These are phyloP conservation scores for Dicrostonyx torquatus DNA, from an alignment of 2,797 vertebrate species.

Conservation along the genomic window DNA sequence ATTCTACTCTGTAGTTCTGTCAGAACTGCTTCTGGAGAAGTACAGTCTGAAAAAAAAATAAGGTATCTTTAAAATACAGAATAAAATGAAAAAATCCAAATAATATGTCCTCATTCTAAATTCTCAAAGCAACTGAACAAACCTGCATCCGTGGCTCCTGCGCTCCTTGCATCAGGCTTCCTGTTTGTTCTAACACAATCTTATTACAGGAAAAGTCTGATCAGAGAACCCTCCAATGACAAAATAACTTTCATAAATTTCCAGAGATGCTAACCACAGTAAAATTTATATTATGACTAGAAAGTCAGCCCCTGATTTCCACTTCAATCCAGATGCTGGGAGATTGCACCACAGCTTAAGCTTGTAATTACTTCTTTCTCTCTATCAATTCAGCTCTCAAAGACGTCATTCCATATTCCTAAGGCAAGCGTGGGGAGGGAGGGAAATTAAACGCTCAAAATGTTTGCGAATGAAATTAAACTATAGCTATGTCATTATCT, in stretches of 20 bases:
- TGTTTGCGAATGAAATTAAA: conserved; percentile 70
- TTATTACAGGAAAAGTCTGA: not conserved
- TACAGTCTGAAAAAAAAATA: not conserved
- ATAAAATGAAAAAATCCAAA: conserved; percentile 46
- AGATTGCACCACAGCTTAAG: conserved; percentile 52
- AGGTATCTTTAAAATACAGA: conserved; percentile 8
- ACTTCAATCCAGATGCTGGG: conserved; percentile 49
- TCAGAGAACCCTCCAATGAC: not conserved
- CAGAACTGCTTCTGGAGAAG: not conserved
- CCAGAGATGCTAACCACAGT: conserved; percentile 39
- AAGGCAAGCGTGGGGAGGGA: conserved; percentile 29
- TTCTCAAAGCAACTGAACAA: conserved; percentile 38
- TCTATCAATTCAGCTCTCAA: conserved; percentile 58
- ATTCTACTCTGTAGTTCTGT: not conserved
- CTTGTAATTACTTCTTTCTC: conserved; percentile 55
- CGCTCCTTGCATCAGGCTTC: not conserved
- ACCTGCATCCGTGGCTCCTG: not conserved
- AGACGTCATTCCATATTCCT: conserved; percentile 65
- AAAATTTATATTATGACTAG: conserved; percentile 52
- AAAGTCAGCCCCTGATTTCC: conserved; percentile 52
- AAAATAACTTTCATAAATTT: conserved; percentile 60
- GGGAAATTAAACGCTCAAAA: conserved; percentile 62
- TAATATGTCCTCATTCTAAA: conserved; percentile 38
- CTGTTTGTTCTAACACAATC: conserved; percentile 47
- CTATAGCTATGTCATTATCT: conserved; percentile 53